A percentile compares a stretch with the other conserved stretches of the same genome.
Evolutionary conservation across 1,140 invertebrate genomes (phyloP).

Genomic region (Cyrtorhinus lividipennis): DNA sequence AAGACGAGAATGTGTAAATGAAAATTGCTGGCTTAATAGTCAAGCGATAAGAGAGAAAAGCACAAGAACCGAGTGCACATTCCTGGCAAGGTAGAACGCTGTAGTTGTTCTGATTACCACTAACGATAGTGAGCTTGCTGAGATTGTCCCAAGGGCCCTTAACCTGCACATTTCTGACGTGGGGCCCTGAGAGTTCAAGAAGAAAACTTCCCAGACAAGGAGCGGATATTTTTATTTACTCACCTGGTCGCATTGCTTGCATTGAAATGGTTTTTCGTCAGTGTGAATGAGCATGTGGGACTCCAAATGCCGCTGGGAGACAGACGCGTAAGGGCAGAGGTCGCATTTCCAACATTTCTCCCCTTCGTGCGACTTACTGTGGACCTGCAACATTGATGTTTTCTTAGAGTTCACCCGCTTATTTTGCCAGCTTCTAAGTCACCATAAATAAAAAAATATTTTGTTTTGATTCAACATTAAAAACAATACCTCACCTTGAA

Average conservation of each 20-base stretch:
- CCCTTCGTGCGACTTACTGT: slow-evolving; percentile 82
- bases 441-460: neutral
- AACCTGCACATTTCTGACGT: too few species aligned
- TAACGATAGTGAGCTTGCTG: too few species aligned
- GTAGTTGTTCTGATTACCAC: too few species aligned
- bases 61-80: too few species aligned
- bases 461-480: neutral
- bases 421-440: too few species aligned
- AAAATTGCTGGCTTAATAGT: too few species aligned
- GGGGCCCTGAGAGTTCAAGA: too few species aligned
- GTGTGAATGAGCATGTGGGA: slow-evolving; percentile 93
- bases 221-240: neutral
- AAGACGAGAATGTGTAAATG: neutral
- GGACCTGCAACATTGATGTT: slow-evolving; percentile 33
- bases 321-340: slow-evolving; percentile 85
- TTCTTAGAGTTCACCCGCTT: too few species aligned
- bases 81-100: too few species aligned
- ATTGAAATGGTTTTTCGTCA: slow-evolving; percentile 78
- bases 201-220: too few species aligned
- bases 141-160: too few species aligned
- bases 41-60: too few species aligned
- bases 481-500: slow-evolving; percentile 31
- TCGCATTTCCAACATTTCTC: slow-evolving; percentile 96
- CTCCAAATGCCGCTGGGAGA: slow-evolving; percentile 82
- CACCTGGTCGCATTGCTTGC: slow-evolving; percentile 61